Percentiles rank a stretch among this genome's conserved stretches.
Evolutionary conservation across 2,888 invertebrate genomes (phyloP).

Genomic region (Hyposoter didymator): DNA sequence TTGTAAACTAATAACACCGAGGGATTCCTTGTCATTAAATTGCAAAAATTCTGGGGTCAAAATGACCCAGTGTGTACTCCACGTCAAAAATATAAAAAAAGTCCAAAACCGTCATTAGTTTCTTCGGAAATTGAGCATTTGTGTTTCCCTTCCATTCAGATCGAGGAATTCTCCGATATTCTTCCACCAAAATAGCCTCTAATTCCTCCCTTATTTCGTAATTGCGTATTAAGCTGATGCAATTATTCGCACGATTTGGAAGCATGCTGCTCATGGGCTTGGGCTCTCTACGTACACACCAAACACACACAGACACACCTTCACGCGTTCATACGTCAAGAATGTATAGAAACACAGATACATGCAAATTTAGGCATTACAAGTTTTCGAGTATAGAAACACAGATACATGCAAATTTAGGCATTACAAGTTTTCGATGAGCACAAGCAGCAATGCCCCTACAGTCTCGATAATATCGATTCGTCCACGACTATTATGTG

Average conservation of each 20-base stretch:
- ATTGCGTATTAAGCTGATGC: constrained; percentile 51
- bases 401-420: not conserved
- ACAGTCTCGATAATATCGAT: constrained; percentile 62
- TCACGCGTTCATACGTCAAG: not conserved
- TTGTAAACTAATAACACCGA: too few relatives aligned
- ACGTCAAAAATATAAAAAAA: not conserved
- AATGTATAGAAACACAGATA: not conserved
- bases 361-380: constrained; percentile 3
- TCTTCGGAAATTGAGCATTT: not conserved
- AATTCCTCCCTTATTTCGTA: constrained; percentile 29
- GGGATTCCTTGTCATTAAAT: too few relatives aligned
- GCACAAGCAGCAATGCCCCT: constrained; percentile 36
- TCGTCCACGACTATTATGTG: constrained; percentile 38
- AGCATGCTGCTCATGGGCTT: constrained; percentile 22
- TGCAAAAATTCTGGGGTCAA: too few relatives aligned
- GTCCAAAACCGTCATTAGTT: not conserved
- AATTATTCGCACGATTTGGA: constrained; percentile 57
- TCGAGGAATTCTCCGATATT: not conserved
- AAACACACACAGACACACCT: not conserved
- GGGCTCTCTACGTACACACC: constrained; percentile 6
- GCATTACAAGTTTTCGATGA: constrained; percentile 47
- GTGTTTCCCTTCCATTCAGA: not conserved
- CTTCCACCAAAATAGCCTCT: constrained; percentile 1
- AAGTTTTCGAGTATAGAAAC: not conserved
- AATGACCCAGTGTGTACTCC: not conserved